A percentile compares a stretch with the other conserved stretches of the same genome.
phyloP scores from a whole-genome alignment of 2,113 vertebrate species.

The Hippocampus mohnikei region DNA sequence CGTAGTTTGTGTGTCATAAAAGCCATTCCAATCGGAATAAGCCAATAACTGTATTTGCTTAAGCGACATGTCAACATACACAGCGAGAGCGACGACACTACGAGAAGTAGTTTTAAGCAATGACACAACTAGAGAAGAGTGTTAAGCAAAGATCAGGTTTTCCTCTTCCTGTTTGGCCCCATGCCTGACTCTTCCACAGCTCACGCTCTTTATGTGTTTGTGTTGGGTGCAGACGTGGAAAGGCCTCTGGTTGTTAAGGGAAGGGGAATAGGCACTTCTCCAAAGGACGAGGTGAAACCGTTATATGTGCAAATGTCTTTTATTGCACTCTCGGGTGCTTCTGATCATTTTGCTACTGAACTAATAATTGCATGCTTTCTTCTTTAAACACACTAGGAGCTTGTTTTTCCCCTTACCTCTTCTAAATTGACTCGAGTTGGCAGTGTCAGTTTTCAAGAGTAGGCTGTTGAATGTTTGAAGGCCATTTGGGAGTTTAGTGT shows the following conservation, averaged over 20 bases:
- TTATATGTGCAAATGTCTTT: conserved; percentile 56
- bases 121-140: neutral
- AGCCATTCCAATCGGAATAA: neutral
- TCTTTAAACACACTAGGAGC: conserved; percentile 27
- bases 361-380: conserved; percentile 35
- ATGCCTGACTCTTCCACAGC: conserved; percentile 54
- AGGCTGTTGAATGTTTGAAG: conserved; percentile 2
- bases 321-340: conserved; percentile 48
- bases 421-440: conserved; percentile 5
- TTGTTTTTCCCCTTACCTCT: conserved; percentile 23
- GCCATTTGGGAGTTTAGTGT: conserved; percentile 8
- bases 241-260: conserved; percentile 33
- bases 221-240: conserved; percentile 66
- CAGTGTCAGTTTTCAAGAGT: conserved; percentile 5
- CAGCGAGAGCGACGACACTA: neutral
- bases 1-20: neutral
- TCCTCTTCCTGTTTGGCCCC: conserved; percentile 53
- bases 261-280: conserved; percentile 24
- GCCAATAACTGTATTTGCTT: neutral
- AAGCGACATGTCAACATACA: neutral
- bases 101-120: too few relatives aligned
- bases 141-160: conserved; percentile 27
- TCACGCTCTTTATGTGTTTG: conserved; percentile 69
- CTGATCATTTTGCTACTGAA: conserved; percentile 48
- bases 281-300: conserved; percentile 26